Conservation (phyloP, 2,888 invertebrate genomes). For the Colletes collaris region DNA sequence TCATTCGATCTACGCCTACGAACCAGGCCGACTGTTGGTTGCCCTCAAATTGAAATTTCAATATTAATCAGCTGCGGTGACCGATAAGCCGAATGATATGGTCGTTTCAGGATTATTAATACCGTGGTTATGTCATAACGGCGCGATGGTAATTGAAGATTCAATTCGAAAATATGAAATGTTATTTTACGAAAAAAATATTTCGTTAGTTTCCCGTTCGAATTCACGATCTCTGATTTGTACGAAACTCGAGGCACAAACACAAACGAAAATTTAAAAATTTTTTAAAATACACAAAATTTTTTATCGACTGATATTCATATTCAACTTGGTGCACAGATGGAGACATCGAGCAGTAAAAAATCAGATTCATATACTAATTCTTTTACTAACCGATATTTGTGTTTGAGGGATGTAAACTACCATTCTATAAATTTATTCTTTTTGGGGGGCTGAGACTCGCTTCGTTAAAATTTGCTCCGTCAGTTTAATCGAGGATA, state of each 20-base stretch:
- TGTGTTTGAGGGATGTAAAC: too few relatives aligned
- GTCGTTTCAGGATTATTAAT: slow-evolving; percentile 44
- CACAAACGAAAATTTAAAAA: too few relatives aligned
- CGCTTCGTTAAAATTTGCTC: slow-evolving; percentile 20
- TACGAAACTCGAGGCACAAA: too few relatives aligned
- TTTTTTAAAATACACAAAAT: too few relatives aligned
- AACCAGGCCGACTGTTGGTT: slow-evolving; percentile 24
- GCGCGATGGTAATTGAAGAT: slow-evolving; percentile 9
- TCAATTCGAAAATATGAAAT: background rate
- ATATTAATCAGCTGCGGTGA: slow-evolving; percentile 54
- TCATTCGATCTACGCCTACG: too few relatives aligned
- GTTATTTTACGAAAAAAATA: background rate
- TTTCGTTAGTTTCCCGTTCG: slow-evolving; percentile 6
- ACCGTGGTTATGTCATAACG: slow-evolving; percentile 20
- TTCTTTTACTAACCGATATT: too few relatives aligned
- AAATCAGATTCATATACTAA: too few relatives aligned
- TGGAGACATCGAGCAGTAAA: too few relatives aligned
- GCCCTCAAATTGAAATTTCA: slow-evolving; percentile 56
- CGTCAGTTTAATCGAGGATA: slow-evolving; percentile 37
- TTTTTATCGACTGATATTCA: too few relatives aligned
- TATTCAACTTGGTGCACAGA: too few relatives aligned
- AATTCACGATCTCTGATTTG: too few relatives aligned
- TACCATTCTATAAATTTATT: too few relatives aligned
- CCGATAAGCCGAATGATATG: slow-evolving; percentile 47
- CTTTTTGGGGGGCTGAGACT: background rate